Base-by-base conservation (phyloP, 2,888 invertebrate genomes). In the Meteorus colon region DNA sequence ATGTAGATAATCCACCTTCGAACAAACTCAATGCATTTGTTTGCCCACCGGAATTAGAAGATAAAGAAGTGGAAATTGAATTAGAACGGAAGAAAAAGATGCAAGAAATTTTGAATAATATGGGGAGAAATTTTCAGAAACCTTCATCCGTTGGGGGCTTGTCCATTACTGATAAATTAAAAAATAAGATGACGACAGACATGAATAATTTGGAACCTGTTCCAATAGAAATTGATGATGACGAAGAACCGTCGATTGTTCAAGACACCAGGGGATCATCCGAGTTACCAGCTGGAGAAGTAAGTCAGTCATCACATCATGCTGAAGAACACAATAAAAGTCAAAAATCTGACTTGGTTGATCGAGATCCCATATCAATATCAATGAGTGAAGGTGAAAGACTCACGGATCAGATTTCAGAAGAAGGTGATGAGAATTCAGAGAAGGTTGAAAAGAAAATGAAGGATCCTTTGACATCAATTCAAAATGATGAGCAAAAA, bases 41-140 rank as follows among this genome's bases (percentile, higher is more conserved):
- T 19, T 89, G 88, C 69, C 85, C 89, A 0, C 86, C 87, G 1
- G 91, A 91, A 67, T 77, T 90, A 8, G 87, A 89, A 19, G 87
- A 90, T 60, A 90, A 90, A 60, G 91, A 91, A 55, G 86, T 88
- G 5, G 90, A 90, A 77, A 91, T 91, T 71, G 90, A 91, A 77
- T 85, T 90, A 55, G 90, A 91, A 78, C 88, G 91, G 0, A 87
- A 90, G 67, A 89, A 90, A 73, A 91, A 89, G 77, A 92, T 92
- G 92, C 89, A 91, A 60, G 91, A 91, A 79, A 88, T 92, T 6
- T 84, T 84, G 3, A 81, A 88, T 8, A 83, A 87, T 68, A 87
- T 88, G 51, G 86, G 86, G 4, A 85, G 86, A 6, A 85, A 83
- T 71, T 75, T 86, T 2, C 84, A 85, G 62, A 84, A 84, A 41